Percentiles rank a stretch among this genome's conserved stretches.
Evolutionary conservation across 2,797 vertebrate genomes (phyloP).

Genomic region (Linurgus olivaceus): DNA sequence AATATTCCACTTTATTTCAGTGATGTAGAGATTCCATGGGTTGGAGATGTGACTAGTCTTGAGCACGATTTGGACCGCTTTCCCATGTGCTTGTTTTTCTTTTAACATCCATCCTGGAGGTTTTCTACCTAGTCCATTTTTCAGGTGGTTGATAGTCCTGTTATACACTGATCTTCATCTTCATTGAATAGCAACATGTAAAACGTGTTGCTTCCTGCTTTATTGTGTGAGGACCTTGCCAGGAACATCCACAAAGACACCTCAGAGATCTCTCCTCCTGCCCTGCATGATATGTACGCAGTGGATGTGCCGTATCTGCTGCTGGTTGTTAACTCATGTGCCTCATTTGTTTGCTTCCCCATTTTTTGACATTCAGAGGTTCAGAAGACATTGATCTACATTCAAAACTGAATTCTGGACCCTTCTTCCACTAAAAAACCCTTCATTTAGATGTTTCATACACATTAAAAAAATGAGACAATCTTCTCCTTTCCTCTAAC

Average conservation of each 20-base stretch:
- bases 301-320: rapidly evolving
- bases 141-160: background rate
- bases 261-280: background rate
- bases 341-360: background rate
- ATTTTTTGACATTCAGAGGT: background rate
- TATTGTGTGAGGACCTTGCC: background rate
- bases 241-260: background rate
- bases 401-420: background rate
- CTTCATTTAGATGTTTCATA: background rate
- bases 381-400: background rate
- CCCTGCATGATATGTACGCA: rapidly evolving
- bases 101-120: background rate
- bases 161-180: background rate
- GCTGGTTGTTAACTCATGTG: rapidly evolving
- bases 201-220: background rate
- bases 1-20: background rate
- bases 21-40: background rate
- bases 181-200: background rate
- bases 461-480: background rate
- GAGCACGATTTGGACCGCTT: background rate
- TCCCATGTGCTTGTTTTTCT: background rate
- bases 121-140: background rate
- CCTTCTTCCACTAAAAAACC: background rate
- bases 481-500: background rate
- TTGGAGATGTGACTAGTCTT: background rate